Evolutionary conservation across 1,140 invertebrate species (phyloP), one percentile per base, ranked within the genome.

Genomic region (Sarcophaga peregrina): DNA sequence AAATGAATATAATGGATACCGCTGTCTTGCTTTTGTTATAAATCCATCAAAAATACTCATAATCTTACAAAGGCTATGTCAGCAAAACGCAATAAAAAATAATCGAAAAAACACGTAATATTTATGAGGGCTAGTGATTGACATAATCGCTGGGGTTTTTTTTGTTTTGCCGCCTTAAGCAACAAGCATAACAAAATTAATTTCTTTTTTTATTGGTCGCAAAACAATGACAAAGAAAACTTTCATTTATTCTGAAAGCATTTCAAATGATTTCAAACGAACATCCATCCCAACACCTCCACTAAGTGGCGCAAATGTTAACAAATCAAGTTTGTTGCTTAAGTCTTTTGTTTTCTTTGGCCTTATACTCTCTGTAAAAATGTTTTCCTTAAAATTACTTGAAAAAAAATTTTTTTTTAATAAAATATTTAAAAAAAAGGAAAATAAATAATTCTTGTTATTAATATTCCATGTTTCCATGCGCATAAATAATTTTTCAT

Each of bases 291-390:
- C 25, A 37, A 37, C 25, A 37, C 25, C 25, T 37, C 4, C 25
- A 37, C 25, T 37, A 37, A 37, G 4, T 4, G 25, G 1, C 1
- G 4, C 25, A 37, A 37, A 37, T 4, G 6, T 68, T 68, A 7
- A 20, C n/a, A 68, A 58, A n/a, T 58, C 15, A 76, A 76, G 83
- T 83, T 83, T 80, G 73, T 46, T 76, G 68, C 80, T 78, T 82
- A 82, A 82, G 80, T 82, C 83, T 83, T 83, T 83, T 76, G 80
- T 78, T 83, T 83, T 78, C 9, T 13, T 62, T 62, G 20, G 58
- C n/a, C 58, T 62, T 17, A 62, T n/a, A n/a, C n/a, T n/a, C n/a
- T n/a, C n/a, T n/a, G n/a, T n/a, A n/a, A n/a, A n/a, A n/a, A n/a
- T n/a, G n/a, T n/a, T 37, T 37, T 4, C 25, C 25, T 37, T 37